Evolutionary conservation across 1,140 invertebrate genomes (phyloP).

Genomic region (Lanistes nyassanus): DNA sequence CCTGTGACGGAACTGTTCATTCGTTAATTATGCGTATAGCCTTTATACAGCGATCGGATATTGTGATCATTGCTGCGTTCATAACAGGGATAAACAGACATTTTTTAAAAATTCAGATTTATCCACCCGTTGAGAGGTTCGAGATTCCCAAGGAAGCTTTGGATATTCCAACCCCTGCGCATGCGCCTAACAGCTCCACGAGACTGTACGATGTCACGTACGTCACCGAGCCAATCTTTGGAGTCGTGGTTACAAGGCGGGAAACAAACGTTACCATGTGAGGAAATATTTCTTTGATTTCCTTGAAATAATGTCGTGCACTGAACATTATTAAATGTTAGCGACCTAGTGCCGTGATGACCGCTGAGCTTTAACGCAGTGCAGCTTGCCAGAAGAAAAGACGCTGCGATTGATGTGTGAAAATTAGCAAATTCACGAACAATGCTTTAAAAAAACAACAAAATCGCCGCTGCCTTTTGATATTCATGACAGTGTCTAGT

Average conservation of each 20-base stretch:
- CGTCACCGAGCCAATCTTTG: slow-evolving; percentile 32
- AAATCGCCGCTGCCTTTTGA: background rate
- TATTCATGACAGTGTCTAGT: background rate
- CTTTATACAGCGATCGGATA: background rate
- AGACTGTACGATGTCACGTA: slow-evolving; percentile 34
- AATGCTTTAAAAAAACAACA: background rate
- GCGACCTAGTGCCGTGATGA: background rate
- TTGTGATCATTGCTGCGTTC: background rate
- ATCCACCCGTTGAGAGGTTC: slow-evolving; percentile 25
- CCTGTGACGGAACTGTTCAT: background rate
- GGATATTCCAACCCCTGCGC: slow-evolving; percentile 26
- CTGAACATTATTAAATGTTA: background rate
- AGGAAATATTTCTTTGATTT: background rate
- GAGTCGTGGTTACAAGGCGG: slow-evolving; percentile 30
- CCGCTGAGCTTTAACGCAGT: background rate
- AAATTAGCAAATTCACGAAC: background rate
- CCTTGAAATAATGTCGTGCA: background rate
- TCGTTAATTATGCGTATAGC: background rate
- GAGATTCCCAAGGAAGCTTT: slow-evolving; percentile 42
- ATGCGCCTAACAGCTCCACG: background rate
- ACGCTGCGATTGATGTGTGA: background rate
- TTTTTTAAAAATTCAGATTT: slow-evolving; percentile 15
- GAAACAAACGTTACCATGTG: slow-evolving; percentile 31
- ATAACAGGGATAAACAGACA: background rate
- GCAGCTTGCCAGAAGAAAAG: background rate